A percentile compares a stretch with the other conserved stretches of the same genome.
These are phyloP conservation scores for Alaudala cheleensis DNA, from an alignment of 2,113 vertebrate genomes.

Conservation along the genomic window DNA sequence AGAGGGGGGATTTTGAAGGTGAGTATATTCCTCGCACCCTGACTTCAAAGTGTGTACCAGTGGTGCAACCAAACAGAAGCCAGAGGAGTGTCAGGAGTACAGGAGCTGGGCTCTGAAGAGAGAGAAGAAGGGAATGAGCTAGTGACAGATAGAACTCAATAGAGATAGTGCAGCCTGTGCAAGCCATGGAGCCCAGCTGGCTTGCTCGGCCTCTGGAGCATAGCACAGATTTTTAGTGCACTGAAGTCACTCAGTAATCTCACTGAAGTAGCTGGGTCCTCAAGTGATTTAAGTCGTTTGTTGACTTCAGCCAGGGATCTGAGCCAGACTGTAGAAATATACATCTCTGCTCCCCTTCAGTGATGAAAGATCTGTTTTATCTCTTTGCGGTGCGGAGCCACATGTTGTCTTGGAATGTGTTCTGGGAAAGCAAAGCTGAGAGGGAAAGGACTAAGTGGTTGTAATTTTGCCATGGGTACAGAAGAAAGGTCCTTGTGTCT, in stretches of 20 bases:
- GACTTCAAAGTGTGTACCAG: not conserved
- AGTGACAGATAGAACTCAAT: accelerated
- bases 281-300: not conserved
- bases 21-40: not conserved
- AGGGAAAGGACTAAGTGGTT: not conserved
- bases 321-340: not conserved
- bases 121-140: not conserved
- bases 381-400: slow-evolving; percentile 1
- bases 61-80: not conserved
- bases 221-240: not conserved
- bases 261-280: slow-evolving; percentile 6
- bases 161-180: not conserved
- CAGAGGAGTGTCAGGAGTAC: not conserved
- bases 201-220: accelerated
- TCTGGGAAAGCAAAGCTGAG: not conserved
- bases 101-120: not conserved
- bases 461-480: not conserved
- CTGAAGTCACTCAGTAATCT: not conserved
- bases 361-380: slow-evolving; percentile 26
- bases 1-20: not conserved
- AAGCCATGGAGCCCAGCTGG: not conserved
- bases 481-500: not conserved
- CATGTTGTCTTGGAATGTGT: not conserved
- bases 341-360: not conserved
- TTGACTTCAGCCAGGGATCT: slow-evolving; percentile 15